Evolutionary conservation across 2,113 vertebrate species (phyloP).

Genomic region (Microtus oregoni): DNA sequence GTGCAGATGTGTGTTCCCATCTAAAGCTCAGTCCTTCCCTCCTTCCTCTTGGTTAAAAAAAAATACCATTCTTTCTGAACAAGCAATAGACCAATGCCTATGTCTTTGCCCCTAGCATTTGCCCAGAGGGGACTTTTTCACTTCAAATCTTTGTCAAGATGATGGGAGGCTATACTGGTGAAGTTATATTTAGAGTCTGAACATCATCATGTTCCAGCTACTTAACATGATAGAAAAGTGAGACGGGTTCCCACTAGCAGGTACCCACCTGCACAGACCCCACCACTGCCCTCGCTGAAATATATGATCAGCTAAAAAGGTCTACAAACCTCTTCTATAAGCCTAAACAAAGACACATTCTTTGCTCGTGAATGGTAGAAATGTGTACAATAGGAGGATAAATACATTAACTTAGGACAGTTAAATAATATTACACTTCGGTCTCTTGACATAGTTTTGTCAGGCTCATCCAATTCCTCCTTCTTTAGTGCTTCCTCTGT

Average conservation of each 20-base stretch:
- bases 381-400: background rate
- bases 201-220: background rate
- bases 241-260: background rate
- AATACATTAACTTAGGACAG: background rate
- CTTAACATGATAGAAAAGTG: background rate
- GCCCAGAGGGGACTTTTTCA: background rate
- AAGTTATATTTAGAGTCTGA: background rate
- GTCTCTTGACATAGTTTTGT: background rate
- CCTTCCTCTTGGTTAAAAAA: background rate
- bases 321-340: background rate
- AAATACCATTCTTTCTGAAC: background rate
- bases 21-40: background rate
- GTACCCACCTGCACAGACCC: background rate
- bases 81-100: background rate
- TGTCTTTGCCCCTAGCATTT: background rate
- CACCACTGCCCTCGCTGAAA: background rate
- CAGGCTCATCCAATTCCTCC: background rate
- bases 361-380: background rate
- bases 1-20: background rate
- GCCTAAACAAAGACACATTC: background rate
- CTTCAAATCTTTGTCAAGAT: background rate
- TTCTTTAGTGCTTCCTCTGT: background rate
- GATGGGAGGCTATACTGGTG: background rate
- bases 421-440: constrained; percentile 11
- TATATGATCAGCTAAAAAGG: background rate